These are phyloP conservation scores for Cosmia trapezina DNA, from an alignment of 2,888 invertebrate species.

Conservation along the genomic window DNA sequence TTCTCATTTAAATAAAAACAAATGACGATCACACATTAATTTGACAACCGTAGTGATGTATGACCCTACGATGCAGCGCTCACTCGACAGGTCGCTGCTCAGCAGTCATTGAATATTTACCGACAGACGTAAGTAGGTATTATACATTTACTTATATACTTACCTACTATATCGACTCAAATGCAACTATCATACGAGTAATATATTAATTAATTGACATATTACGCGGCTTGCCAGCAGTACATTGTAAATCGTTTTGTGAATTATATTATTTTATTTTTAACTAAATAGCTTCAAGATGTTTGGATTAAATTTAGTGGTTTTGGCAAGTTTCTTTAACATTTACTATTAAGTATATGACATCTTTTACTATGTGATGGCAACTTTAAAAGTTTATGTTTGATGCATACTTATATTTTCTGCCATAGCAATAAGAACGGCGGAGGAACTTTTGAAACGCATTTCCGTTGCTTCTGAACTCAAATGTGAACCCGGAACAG, in stretches of 20 bases:
- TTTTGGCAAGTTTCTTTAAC: slow-evolving; percentile 16
- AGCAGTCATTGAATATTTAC: slow-evolving; percentile 14
- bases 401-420: not conserved
- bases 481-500: not conserved
- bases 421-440: not conserved
- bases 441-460: not conserved
- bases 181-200: slow-evolving; percentile 20
- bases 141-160: not conserved
- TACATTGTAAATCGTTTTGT: slow-evolving; percentile 28
- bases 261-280: slow-evolving; percentile 31
- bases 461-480: not conserved
- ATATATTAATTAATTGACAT: slow-evolving; percentile 49
- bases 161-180: slow-evolving; percentile 1
- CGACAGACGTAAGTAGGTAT: not conserved
- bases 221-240: slow-evolving; percentile 44
- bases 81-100: not conserved
- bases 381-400: not conserved
- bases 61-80: not conserved
- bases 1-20: slow-evolving; percentile 8
- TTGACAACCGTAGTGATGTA: slow-evolving; percentile 11
- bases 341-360: not conserved
- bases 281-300: slow-evolving; percentile 12
- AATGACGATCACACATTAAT: not conserved
- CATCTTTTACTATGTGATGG: not conserved
- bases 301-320: slow-evolving; percentile 11